A percentile compares a stretch with the other conserved stretches of the same genome.
phyloP scores from a whole-genome alignment of 2,888 invertebrate genomes.

The Pristionchus fissidentatus region DNA sequence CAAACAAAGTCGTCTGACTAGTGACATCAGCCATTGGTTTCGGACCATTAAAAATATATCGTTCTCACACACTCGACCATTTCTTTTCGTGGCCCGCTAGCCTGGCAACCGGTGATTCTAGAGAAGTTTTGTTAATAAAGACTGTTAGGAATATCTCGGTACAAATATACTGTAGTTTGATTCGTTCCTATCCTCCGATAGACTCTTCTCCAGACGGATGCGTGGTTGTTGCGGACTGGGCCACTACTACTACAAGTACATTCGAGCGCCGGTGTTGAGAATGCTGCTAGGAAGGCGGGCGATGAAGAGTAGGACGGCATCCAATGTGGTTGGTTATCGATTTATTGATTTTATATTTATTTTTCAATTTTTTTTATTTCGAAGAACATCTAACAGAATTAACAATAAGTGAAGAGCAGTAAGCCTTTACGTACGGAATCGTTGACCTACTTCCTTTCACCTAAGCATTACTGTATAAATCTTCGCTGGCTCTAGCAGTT shows the following conservation, averaged over 20 bases:
- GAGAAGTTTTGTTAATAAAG: too few relatives aligned
- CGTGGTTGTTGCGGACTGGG: conserved; percentile 39
- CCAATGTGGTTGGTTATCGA: neutral
- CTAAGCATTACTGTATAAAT: too few relatives aligned
- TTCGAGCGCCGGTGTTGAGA: conserved; percentile 8
- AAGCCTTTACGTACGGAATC: too few relatives aligned
- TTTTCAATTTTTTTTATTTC: neutral
- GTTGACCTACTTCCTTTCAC: too few relatives aligned
- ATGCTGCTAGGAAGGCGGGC: neutral
- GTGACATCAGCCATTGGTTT: too few relatives aligned
- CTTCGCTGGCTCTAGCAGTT: neutral
- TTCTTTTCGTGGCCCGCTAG: too few relatives aligned
- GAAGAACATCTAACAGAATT: neutral
- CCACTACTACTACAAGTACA: conserved; percentile 46
- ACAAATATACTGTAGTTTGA: neutral
- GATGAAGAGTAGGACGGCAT: neutral
- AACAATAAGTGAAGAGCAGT: neutral
- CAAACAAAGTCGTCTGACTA: too few relatives aligned
- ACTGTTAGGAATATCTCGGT: too few relatives aligned
- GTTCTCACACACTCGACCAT: too few relatives aligned
- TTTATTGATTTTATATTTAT: neutral
- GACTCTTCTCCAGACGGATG: conserved; percentile 22
- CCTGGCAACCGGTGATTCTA: neutral
- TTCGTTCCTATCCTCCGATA: neutral
- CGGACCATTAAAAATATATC: too few relatives aligned